Percentiles rank a stretch among this genome's conserved stretches.
Conservation (phyloP, 2,113 vertebrate genomes). For the Macheiramphus alcinus region DNA sequence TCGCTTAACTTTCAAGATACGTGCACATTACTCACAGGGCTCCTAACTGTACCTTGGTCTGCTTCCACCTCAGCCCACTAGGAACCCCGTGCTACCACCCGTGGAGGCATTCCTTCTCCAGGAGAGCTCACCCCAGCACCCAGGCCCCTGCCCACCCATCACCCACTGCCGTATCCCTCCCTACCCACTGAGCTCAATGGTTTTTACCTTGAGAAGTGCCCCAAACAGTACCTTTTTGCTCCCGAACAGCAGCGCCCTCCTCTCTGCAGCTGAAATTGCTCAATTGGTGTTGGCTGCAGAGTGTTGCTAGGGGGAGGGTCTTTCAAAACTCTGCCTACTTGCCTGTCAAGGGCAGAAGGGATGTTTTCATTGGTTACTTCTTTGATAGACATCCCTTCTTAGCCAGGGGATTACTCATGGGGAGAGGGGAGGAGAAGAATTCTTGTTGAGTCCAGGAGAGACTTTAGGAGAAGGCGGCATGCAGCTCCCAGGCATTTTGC, state of each 20-base stretch:
- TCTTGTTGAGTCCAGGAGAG: not conserved
- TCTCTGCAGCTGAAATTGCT: constrained; percentile 72
- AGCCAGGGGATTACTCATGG: not conserved
- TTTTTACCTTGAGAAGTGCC: not conserved
- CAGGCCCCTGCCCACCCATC: not conserved
- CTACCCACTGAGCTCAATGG: not conserved
- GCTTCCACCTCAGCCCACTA: not conserved
- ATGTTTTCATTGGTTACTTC: not conserved
- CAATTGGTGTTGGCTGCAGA: constrained; percentile 60
- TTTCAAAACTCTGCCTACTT: constrained; percentile 72
- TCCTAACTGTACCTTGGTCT: not conserved
- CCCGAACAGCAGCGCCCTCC: constrained; percentile 68
- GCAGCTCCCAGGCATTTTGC: not conserved
- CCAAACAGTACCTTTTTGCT: constrained; percentile 63
- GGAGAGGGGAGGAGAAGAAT: not conserved
- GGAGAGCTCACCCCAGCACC: not conserved
- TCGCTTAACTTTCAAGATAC: not conserved
- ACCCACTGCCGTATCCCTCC: not conserved
- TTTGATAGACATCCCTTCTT: not conserved
- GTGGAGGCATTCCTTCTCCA: not conserved
- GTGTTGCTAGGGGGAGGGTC: constrained; percentile 59
- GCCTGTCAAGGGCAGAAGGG: constrained; percentile 50
- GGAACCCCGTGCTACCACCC: not conserved
- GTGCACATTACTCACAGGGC: not conserved
- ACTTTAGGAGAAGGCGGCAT: not conserved